phyloP scores from a whole-genome alignment of 2,113 vertebrate species.

The Rhombomys opimus region DNA sequence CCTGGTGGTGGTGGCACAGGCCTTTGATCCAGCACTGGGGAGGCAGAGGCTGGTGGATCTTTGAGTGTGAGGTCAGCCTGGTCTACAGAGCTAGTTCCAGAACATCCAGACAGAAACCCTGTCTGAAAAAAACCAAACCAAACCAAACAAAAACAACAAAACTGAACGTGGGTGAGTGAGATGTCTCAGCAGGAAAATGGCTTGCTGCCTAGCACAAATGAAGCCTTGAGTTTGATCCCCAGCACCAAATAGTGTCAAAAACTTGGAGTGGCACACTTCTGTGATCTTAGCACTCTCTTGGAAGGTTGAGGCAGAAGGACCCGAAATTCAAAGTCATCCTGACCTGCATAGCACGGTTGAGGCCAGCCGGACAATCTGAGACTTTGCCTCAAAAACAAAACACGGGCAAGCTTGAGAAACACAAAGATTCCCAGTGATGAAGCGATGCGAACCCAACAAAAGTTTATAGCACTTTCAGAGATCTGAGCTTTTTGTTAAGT shows the following conservation, averaged over 20 bases:
- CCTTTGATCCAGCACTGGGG: too few species aligned
- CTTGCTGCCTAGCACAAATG: neutral
- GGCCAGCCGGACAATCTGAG: neutral
- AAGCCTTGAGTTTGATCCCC: neutral
- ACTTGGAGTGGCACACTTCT: too few species aligned
- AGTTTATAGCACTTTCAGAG: conserved; percentile 9
- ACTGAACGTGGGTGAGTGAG: neutral
- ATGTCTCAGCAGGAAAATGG: neutral
- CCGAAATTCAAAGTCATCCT: neutral
- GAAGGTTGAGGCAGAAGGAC: neutral
- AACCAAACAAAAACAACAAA: neutral
- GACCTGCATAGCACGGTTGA: too few species aligned
- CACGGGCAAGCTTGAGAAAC: conserved; percentile 26
- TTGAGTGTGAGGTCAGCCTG: neutral
- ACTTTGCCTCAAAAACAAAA: neutral
- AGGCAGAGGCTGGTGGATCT: too few species aligned
- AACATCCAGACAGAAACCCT: neutral
- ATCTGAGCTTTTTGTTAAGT: neutral
- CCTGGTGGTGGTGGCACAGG: neutral
- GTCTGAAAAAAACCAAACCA: neutral
- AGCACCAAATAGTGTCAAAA: neutral
- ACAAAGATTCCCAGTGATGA: neutral
- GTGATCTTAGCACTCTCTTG: neutral
- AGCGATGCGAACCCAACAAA: neutral
- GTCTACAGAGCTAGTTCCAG: neutral